Evolutionary conservation across 2,113 vertebrate genomes (phyloP).

Genomic region (Erythrolamprus reginae): DNA sequence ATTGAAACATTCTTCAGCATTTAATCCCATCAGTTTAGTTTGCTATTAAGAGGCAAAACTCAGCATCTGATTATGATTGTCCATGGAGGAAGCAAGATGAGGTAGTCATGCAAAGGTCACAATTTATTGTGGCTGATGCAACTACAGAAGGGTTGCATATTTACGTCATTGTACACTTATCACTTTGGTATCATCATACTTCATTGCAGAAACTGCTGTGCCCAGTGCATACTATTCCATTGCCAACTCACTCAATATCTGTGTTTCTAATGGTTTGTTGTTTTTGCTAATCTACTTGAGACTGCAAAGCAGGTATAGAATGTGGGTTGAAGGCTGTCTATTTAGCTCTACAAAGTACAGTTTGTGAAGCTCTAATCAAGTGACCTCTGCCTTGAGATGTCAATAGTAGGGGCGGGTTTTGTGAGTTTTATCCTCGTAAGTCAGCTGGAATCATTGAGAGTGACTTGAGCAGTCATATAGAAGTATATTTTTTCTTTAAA

Average conservation of each 20-base stretch:
- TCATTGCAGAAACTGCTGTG: background rate
- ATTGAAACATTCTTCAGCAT: background rate
- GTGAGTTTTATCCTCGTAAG: background rate
- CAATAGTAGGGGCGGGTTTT: background rate
- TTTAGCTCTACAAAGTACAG: background rate
- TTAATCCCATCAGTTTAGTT: fast-evolving
- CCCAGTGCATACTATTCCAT: background rate
- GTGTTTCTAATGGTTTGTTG: background rate
- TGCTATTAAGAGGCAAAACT: background rate
- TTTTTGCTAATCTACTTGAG: background rate
- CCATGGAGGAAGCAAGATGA: background rate
- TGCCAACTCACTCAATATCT: background rate
- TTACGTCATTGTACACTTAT: background rate
- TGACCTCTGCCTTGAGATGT: background rate
- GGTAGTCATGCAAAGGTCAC: background rate
- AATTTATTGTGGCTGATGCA: background rate
- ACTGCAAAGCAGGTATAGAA: background rate
- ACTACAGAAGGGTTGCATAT: background rate
- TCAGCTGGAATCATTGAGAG: background rate
- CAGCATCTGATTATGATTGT: background rate
- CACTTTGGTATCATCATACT: background rate
- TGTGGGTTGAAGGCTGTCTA: background rate
- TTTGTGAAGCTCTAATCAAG: background rate
- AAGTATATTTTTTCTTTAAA: background rate
- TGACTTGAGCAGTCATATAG: background rate